phyloP scores from a whole-genome alignment of 2,797 vertebrate genomes.

The Rhinichthys osculus region DNA sequence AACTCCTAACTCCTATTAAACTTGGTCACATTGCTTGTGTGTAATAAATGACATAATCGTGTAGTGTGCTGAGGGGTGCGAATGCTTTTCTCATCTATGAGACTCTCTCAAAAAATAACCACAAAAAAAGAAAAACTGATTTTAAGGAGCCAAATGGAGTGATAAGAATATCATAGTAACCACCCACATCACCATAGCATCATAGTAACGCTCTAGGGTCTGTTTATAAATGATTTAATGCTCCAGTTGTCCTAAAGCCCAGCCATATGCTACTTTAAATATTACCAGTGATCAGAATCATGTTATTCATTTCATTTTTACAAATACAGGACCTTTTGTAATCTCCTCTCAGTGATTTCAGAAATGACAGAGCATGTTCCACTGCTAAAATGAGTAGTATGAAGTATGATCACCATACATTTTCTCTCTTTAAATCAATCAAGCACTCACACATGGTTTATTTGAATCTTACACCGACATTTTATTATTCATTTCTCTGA shows the following conservation, averaged over 20 bases:
- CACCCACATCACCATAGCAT: background rate
- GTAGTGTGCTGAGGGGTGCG: background rate
- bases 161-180: background rate
- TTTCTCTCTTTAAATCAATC: background rate
- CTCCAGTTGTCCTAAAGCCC: background rate
- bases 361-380: background rate
- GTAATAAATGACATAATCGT: background rate
- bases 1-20: background rate
- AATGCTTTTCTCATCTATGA: background rate
- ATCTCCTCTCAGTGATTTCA: background rate
- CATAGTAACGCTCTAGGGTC: background rate
- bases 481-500: background rate
- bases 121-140: background rate
- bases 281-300: background rate
- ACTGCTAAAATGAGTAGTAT: background rate
- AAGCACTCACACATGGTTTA: background rate
- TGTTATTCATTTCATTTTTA: background rate
- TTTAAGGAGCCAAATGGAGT: background rate
- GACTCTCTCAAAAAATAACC: background rate
- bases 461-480: background rate
- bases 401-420: background rate
- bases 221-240: background rate
- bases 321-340: background rate
- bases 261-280: constrained; percentile 2
- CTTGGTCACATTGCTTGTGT: background rate